Evolutionary conservation across 2,797 vertebrate genomes (phyloP).

Genomic region (Melanotaenia trifasciata): DNA sequence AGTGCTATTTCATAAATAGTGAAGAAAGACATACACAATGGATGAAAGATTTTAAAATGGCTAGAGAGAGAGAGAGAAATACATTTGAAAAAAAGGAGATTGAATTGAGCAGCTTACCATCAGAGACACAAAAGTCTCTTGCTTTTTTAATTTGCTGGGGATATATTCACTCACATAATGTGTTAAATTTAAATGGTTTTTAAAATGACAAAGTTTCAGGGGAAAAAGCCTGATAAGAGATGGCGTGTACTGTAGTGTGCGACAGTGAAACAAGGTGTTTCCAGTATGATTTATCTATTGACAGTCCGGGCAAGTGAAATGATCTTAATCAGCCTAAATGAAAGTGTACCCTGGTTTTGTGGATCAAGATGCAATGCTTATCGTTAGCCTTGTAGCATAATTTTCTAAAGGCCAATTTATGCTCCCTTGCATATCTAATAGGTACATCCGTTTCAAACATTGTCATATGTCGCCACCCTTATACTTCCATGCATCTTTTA

Average conservation of each 20-base stretch:
- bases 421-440: no score
- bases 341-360: no score
- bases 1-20: constrained; percentile 54
- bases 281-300: constrained; percentile 24
- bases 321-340: constrained; percentile 35
- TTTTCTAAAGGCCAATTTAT: no score
- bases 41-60: constrained; percentile 45
- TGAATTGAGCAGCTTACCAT: constrained; percentile 9
- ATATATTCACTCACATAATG: constrained; percentile 2
- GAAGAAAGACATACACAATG: constrained; percentile 42
- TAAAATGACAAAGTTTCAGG: constrained; percentile 36
- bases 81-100: neutral
- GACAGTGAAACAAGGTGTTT: no score
- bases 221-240: constrained; percentile 27
- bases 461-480: no score
- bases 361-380: no score
- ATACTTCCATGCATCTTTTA: no score
- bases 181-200: constrained; percentile 13
- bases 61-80: constrained; percentile 2
- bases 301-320: constrained; percentile 27
- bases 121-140: neutral
- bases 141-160: constrained; percentile 7
- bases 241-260: no score
- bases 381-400: no score
- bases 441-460: no score